Conservation (phyloP, 2,113 vertebrate genomes). For the Oceanodroma tethys region DNA sequence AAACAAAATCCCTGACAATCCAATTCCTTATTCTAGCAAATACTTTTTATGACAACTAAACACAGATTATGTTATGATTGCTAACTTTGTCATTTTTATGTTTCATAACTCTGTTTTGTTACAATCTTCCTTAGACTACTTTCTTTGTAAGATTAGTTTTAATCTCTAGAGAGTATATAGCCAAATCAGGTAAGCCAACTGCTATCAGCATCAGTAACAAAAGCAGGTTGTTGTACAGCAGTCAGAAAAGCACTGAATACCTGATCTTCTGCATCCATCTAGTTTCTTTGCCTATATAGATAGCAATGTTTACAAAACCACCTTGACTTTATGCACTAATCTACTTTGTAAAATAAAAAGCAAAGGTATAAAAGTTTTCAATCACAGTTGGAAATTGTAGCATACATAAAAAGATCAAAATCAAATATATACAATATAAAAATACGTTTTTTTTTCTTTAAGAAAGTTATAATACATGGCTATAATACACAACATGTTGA, state of each 20-base stretch:
- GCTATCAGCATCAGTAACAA: background rate
- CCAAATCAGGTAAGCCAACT: background rate
- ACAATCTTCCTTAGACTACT: background rate
- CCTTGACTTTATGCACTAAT: background rate
- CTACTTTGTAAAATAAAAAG: conserved; percentile 11
- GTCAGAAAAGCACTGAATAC: background rate
- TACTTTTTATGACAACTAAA: background rate
- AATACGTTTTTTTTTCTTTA: conserved; percentile 49
- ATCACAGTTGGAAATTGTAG: background rate
- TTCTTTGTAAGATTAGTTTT: background rate
- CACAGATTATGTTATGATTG: background rate
- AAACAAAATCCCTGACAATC: background rate
- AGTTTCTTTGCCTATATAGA: background rate
- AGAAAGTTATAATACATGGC: conserved; percentile 36
- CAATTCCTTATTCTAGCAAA: background rate
- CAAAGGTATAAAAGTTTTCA: conserved; percentile 11
- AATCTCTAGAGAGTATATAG: background rate
- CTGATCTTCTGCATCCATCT: background rate
- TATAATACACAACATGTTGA: conserved; percentile 9
- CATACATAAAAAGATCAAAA: conserved; percentile 27
- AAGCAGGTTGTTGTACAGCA: background rate
- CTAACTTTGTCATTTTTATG: background rate
- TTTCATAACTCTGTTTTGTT: background rate
- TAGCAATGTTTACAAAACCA: background rate
- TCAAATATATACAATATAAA: conserved; percentile 62